These are phyloP conservation scores for Orchesella cincta DNA, from an alignment of 1,140 invertebrate species.

Conservation along the genomic window DNA sequence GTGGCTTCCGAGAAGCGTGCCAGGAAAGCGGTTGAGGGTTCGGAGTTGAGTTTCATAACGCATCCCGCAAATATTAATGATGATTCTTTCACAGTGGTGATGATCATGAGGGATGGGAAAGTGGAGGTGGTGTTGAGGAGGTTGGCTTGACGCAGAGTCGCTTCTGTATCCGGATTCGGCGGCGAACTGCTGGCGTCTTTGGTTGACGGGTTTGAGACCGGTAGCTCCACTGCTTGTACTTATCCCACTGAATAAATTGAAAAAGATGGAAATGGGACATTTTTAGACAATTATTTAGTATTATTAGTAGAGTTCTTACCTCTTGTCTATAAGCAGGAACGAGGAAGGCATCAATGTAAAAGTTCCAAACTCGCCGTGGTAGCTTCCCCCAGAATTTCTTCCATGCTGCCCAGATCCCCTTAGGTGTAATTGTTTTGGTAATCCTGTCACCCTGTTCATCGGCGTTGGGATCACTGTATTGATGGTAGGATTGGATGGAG, in stretches of 20 bases:
- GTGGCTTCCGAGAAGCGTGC: slow-evolving; percentile 53
- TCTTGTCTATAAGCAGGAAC: slow-evolving; percentile 29
- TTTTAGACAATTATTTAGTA: not conserved
- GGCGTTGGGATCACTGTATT: not conserved
- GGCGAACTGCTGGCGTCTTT: not conserved
- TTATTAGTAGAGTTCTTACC: not conserved
- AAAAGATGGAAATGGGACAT: not conserved
- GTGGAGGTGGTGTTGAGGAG: not conserved
- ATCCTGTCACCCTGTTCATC: not conserved
- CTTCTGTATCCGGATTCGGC: not conserved
- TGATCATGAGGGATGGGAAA: not conserved
- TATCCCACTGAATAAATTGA: slow-evolving; percentile 16
- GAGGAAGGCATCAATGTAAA: slow-evolving; percentile 30
- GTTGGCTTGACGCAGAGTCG: not conserved
- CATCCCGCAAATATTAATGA: slow-evolving; percentile 14
- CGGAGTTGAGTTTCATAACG: slow-evolving; percentile 28
- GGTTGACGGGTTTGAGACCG: not conserved
- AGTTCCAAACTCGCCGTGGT: slow-evolving; percentile 20
- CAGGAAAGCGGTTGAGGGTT: slow-evolving; percentile 23
- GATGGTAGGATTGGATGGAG: not conserved
- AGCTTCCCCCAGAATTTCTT: not conserved
- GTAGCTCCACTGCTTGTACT: slow-evolving; percentile 29
- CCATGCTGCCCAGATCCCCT: not conserved
- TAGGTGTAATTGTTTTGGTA: not conserved
- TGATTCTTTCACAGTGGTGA: not conserved